Evolutionary conservation across 2,797 vertebrate genomes (phyloP).

Genomic region (Psittacula derbiana): DNA sequence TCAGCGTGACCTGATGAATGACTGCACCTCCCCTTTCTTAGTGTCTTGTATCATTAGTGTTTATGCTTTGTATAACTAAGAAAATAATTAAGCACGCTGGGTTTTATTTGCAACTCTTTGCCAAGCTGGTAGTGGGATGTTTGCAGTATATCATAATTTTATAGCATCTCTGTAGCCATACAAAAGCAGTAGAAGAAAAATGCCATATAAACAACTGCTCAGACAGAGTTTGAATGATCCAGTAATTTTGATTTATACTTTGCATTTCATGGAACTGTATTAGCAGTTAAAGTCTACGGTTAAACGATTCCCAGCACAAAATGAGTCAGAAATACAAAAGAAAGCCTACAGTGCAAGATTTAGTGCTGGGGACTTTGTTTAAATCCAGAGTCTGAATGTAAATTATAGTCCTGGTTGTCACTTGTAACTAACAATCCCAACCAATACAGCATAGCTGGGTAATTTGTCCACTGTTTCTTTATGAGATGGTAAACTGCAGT

Average conservation of each 20-base stretch:
- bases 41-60: slow-evolving; percentile 60
- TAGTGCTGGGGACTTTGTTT: slow-evolving; percentile 15
- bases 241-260: slow-evolving; percentile 81
- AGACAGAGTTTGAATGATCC: slow-evolving; percentile 71
- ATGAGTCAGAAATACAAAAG: slow-evolving; percentile 64
- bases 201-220: slow-evolving; percentile 70
- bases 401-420: slow-evolving; percentile 53
- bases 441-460: slow-evolving; percentile 7
- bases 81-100: slow-evolving; percentile 65
- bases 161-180: slow-evolving; percentile 55
- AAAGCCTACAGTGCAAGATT: slow-evolving; percentile 17
- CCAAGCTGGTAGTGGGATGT: slow-evolving; percentile 41
- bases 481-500: slow-evolving; percentile 45
- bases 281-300: slow-evolving; percentile 73
- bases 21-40: slow-evolving; percentile 13
- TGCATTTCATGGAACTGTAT: slow-evolving; percentile 71
- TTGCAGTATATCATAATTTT: slow-evolving; percentile 73
- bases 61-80: slow-evolving; percentile 72
- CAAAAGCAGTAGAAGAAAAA: slow-evolving; percentile 70
- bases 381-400: slow-evolving; percentile 15
- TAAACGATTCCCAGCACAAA: slow-evolving; percentile 68
- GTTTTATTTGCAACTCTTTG: slow-evolving; percentile 64
- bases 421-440: slow-evolving; percentile 57
- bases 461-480: slow-evolving; percentile 56
- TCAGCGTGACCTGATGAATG: neutral